Percentiles rank a stretch among this genome's conserved stretches.
Conservation (phyloP, 2,797 vertebrate species). For the Scolopax rusticola region DNA sequence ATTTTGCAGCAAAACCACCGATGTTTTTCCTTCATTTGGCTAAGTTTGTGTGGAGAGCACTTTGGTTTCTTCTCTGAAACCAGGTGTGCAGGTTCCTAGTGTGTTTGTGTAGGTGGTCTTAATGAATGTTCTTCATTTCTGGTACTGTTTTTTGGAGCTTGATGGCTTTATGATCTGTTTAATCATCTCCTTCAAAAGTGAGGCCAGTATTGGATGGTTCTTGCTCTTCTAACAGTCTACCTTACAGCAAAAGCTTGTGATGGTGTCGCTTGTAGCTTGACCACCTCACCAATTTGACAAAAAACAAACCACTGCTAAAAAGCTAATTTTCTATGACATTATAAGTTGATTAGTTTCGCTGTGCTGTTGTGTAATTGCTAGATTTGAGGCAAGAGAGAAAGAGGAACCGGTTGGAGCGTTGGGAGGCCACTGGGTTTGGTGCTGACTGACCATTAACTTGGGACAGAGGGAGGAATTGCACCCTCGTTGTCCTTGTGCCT, state of each 20-base stretch:
- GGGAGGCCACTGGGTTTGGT: background rate
- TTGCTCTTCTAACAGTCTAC: background rate
- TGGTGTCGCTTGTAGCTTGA: fast-evolving
- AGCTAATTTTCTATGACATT: background rate
- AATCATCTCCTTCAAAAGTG: background rate
- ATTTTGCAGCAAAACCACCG: background rate
- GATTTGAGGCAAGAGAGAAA: background rate
- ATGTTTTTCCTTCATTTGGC: background rate
- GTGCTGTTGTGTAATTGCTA: background rate
- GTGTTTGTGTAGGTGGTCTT: background rate
- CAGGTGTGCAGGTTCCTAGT: background rate
- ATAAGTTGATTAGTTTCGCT: background rate
- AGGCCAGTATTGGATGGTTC: background rate
- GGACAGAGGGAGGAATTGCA: background rate
- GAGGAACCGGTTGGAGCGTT: background rate
- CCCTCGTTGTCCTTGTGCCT: background rate
- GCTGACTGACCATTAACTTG: background rate
- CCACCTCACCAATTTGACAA: background rate
- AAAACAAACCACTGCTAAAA: background rate
- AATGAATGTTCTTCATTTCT: background rate
- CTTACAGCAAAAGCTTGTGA: background rate
- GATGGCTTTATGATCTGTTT: background rate
- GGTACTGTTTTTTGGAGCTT: background rate
- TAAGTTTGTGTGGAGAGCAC: background rate
- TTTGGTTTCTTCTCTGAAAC: background rate